Base-by-base conservation (phyloP, 2,113 vertebrate genomes). In the Oryzias curvinotus region DNA sequence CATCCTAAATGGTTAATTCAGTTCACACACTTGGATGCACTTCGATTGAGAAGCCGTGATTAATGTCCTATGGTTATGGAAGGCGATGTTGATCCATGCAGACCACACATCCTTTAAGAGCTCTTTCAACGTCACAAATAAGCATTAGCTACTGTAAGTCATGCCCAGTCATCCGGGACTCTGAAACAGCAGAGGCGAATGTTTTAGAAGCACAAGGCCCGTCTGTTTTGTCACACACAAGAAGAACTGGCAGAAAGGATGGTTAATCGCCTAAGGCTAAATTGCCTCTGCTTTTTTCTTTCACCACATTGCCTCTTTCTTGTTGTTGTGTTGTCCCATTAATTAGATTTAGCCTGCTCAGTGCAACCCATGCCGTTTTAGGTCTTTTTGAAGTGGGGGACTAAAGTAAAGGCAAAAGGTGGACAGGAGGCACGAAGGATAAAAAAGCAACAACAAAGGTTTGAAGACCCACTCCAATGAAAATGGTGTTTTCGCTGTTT, bases 261-360 rank as follows among this genome's bases (percentile, higher is more conserved):
- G 46, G 68, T 79, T 91, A 78, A 86, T 80, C 65, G 67, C 79
- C 75, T 85, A 61, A 48, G 83, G 81, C 66, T 77, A 78, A 79
- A 83, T 80, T 78, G 71, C 66, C 76, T 58, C 58, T 41, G 49
- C 74, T 44, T 72, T 72, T 78, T 66, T 52, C 61, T 68, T 75
- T 70, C n/a, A 18, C 66, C 70, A 67, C 83, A 73, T 79, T 82
- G 78, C 72, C 65, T 82, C 72, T 68, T 64, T 71, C 76, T 72
- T 81, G 79, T 82, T 85, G 82, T 85, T 36, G 63, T 88, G 80
- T 84, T 83, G 77, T 78, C 57, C 69, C 68, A 73, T 86, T 86
- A 90, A 91, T 92, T 90, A 83, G 84, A 89, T 91, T 88, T 81
- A 71, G 68, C 64, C 81, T 56, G 67, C 77, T 83, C 84, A 71